Base-by-base conservation (phyloP, 1,140 invertebrate species). In the Drosophila busckii region DNA sequence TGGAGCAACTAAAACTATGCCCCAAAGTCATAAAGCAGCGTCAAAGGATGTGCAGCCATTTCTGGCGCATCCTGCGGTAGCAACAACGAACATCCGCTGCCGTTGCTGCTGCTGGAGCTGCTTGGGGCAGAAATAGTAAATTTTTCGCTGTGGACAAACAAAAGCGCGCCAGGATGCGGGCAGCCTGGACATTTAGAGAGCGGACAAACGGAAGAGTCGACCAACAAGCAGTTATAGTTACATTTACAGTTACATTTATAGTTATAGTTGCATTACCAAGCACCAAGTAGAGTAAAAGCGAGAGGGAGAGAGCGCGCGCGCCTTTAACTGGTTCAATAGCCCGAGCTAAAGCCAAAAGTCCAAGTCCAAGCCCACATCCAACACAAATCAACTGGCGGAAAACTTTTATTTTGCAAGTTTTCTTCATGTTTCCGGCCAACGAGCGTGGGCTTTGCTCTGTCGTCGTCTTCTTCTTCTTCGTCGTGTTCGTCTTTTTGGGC, bases 361-460 rank as follows among this genome's bases (percentile, higher is more conserved):
- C 46, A 58, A 41, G 5, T 28, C 35, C 50, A 26, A 12, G 2
- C 10, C 13, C 29, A n/a, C n/a, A 2, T 25, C 20, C 63, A 63
- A 55, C 67, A 78, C 71, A 80, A 78, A 78, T 78, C 71, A 78
- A 78, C 68, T 64, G 73, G 71, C 71, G 73, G 73, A 80, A 78
- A 80, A 78, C 56, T 78, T 78, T 78, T 78, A 78, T 78, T 80
- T 71, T 78, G 73, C 63, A 52, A 78, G 58, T 78, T 78, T 66
- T 78, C 66, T 41, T 66, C 34, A 66, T 38, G 40, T 37, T 70
- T 76, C 70, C 70, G 70, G 68, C 9, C 38, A 9, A 38, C 25
- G 22, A 25, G 22, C 9, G 45, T 29, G 22, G 16, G 59, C 10
- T 19, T 35, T 28, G 13, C 12, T 16, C 38, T 42, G 23, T 19